Percentiles rank a stretch among this genome's conserved stretches.
phyloP scores from a whole-genome alignment of 2,888 invertebrate genomes.

The Melikaiella ostensackeni region DNA sequence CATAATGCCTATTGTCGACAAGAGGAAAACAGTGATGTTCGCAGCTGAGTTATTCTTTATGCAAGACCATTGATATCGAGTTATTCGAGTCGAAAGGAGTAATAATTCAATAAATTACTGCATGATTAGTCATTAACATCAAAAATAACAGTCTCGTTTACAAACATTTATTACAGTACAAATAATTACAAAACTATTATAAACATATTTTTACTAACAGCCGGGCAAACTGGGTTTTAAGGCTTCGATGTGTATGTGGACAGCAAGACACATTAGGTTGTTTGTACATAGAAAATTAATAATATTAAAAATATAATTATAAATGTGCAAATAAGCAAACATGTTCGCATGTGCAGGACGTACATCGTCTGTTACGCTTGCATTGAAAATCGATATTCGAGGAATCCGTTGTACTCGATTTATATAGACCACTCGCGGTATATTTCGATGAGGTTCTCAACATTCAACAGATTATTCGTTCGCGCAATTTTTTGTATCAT shows the following conservation, averaged over 20 bases:
- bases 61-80: neutral
- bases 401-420: too few relatives aligned
- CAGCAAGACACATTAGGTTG: too few relatives aligned
- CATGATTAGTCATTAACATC: neutral
- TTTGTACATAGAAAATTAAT: neutral
- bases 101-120: neutral
- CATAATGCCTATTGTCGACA: neutral
- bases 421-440: too few relatives aligned
- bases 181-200: neutral
- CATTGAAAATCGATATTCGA: too few relatives aligned
- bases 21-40: neutral
- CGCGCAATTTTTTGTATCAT: neutral
- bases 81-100: neutral
- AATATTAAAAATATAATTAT: neutral
- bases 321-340: neutral
- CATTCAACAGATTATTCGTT: neutral
- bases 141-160: neutral
- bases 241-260: neutral
- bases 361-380: too few relatives aligned
- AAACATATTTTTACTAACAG: neutral
- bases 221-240: neutral
- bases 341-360: too few relatives aligned
- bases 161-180: neutral
- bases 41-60: neutral
- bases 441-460: neutral